Conservation (phyloP, 2,888 invertebrate genomes). For the Diplolepis rosae region DNA sequence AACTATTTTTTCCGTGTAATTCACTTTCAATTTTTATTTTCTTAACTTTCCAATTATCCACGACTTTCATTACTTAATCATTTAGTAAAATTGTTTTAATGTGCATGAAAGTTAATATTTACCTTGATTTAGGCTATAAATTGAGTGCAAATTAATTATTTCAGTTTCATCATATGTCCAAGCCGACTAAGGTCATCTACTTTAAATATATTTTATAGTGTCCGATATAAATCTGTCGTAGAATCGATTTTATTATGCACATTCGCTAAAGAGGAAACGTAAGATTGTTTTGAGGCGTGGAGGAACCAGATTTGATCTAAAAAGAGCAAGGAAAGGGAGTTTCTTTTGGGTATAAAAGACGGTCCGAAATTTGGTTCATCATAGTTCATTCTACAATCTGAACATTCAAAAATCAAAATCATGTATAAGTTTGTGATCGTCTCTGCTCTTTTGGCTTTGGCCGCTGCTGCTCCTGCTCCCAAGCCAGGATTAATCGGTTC, state of each 20-base stretch:
- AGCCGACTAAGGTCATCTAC: not conserved
- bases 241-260: not conserved
- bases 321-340: too few species aligned
- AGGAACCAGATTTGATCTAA: too few species aligned
- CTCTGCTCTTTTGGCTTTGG: slow-evolving; percentile 62
- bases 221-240: not conserved
- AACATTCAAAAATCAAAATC: slow-evolving; percentile 6
- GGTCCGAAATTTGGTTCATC: not conserved
- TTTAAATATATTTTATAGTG: not conserved
- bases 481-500: slow-evolving; percentile 45
- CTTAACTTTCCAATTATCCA: too few species aligned
- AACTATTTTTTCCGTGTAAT: too few species aligned
- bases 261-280: too few species aligned
- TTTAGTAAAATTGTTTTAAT: too few species aligned
- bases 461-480: slow-evolving; percentile 72
- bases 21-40: too few species aligned
- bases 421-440: slow-evolving; percentile 57
- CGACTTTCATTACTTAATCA: too few species aligned
- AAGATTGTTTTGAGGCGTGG: not conserved
- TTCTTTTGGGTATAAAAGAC: slow-evolving; percentile 14
- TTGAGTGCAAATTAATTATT: too few species aligned
- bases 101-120: too few species aligned
- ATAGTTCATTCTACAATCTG: not conserved
- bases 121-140: too few species aligned
- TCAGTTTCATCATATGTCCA: not conserved